A percentile compares a stretch with the other conserved stretches of the same genome.
Evolutionary conservation across 2,888 invertebrate genomes (phyloP).

Genomic region (Quadriops clusia): DNA sequence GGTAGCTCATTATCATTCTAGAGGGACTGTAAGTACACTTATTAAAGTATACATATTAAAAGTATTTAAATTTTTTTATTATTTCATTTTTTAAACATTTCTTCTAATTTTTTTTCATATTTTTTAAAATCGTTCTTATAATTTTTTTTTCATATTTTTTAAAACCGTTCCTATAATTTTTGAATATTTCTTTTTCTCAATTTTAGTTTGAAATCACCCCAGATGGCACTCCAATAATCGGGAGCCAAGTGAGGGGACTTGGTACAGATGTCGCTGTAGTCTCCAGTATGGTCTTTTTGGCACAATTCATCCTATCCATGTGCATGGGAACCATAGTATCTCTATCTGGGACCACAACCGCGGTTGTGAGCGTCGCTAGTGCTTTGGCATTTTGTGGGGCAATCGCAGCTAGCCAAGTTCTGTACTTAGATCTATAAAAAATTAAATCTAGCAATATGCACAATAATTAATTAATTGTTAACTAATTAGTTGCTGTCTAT

Average conservation of each 20-base stretch:
- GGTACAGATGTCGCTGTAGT: conserved; percentile 93
- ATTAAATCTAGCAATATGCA: too few species aligned
- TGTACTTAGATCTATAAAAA: conserved; percentile 73
- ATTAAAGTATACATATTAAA: not conserved
- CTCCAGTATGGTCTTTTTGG: conserved; percentile 88
- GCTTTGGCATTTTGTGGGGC: conserved; percentile 77
- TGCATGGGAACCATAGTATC: conserved; percentile 78
- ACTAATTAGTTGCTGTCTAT: too few species aligned
- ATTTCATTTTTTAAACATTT: not conserved
- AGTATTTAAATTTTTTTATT: conserved; percentile 2
- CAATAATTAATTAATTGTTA: too few species aligned
- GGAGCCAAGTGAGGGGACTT: conserved; percentile 66
- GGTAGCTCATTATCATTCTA: conserved; percentile 89
- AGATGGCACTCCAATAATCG: conserved; percentile 43
- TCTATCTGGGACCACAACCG: conserved; percentile 71
- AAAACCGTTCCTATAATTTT: too few species aligned
- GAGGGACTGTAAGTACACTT: conserved; percentile 57
- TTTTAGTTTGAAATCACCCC: conserved; percentile 49
- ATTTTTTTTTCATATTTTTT: conserved; percentile 5
- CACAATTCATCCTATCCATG: conserved; percentile 82
- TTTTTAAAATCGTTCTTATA: conserved; percentile 4
- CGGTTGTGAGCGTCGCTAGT: conserved; percentile 78
- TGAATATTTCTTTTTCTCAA: conserved; percentile 3
- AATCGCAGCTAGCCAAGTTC: conserved; percentile 71
- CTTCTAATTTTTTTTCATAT: conserved; percentile 2